Evolutionary conservation across 2,888 invertebrate genomes (phyloP).

Genomic region (Lithophane leautieri): DNA sequence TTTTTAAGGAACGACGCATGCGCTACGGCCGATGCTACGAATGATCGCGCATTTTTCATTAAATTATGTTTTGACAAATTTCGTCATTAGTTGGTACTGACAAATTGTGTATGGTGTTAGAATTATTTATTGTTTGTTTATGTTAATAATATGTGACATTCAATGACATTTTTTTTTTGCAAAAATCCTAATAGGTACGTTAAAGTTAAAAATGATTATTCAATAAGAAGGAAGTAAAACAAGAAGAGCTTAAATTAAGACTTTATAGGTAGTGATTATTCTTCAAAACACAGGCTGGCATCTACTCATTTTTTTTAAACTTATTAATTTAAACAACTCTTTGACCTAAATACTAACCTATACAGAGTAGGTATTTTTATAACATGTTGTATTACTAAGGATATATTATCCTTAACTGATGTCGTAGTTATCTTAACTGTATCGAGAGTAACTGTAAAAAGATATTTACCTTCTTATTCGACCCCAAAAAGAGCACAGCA

Average conservation of each 20-base stretch:
- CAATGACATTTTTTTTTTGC: constrained; percentile 20
- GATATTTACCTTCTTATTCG: constrained; percentile 80
- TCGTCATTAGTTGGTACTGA: constrained; percentile 15
- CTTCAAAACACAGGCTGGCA: neutral
- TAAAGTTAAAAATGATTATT: neutral
- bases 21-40: constrained; percentile 50
- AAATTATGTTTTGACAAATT: constrained; percentile 29
- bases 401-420: constrained; percentile 42
- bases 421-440: constrained; percentile 68
- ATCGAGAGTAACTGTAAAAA: constrained; percentile 75
- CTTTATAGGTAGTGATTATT: neutral
- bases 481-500: constrained; percentile 74
- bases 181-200: neutral
- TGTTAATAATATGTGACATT: constrained; percentile 13
- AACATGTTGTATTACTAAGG: constrained; percentile 8
- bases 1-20: constrained; percentile 67
- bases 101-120: constrained; percentile 13
- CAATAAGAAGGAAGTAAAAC: neutral
- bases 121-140: constrained; percentile 36
- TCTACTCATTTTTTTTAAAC: neutral
- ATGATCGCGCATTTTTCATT: constrained; percentile 18
- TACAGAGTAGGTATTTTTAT: neutral
- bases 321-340: neutral
- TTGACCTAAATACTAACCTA: constrained; percentile 2
- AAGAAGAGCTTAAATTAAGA: neutral